Evolutionary conservation across 1,140 invertebrate genomes (phyloP), one percentile per base, ranked within the genome.

Genomic region (Drosophila orosa): DNA sequence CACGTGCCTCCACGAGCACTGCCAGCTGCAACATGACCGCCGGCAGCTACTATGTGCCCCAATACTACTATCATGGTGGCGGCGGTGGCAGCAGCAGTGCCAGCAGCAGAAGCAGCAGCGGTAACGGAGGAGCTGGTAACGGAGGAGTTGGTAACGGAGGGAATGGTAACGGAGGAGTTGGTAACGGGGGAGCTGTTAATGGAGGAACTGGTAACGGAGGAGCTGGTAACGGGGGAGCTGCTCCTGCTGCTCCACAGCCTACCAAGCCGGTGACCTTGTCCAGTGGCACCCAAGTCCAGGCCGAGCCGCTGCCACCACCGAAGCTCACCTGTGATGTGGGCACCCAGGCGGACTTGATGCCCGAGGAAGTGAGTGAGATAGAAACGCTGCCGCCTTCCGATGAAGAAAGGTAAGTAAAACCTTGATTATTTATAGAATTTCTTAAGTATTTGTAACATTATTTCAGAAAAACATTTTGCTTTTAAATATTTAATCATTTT

Each of bases 321-420:
- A 78, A 63, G 15, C 56, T 39, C 9, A 27, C 39, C 19, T 72
- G 59, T 17, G 83, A 87, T 68, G 83, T 56, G 6, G 19, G 29
- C 52, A 87, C 75, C 5, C 83, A 87, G 42, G 73, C 61, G 5
- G 72, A 79, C 39, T 13, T 60, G 2, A 15, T 25, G 13, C 13
- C 24, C 33, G 33, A 19, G 2, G 7, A 67, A 55, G 17, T 12
- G 15, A 77, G 65, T 9, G 27, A 9, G 24, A 8, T 15, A 27
- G 37, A 29, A 24, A 7, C 19, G n/a, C 17, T 9, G 12, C 15
- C 19, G 17, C 29, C 3, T 55, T 50, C 8, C 4, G 12, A 44
- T 9, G 22, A 42, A 7, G 60, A 52, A 1, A 44, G 19, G 80
- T 83, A 42, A 60, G 65, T 63, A 6, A 0, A 15, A n/a, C 0